phyloP scores from a whole-genome alignment of 92 coral and sea anemone species.

The Porites evermanni region DNA sequence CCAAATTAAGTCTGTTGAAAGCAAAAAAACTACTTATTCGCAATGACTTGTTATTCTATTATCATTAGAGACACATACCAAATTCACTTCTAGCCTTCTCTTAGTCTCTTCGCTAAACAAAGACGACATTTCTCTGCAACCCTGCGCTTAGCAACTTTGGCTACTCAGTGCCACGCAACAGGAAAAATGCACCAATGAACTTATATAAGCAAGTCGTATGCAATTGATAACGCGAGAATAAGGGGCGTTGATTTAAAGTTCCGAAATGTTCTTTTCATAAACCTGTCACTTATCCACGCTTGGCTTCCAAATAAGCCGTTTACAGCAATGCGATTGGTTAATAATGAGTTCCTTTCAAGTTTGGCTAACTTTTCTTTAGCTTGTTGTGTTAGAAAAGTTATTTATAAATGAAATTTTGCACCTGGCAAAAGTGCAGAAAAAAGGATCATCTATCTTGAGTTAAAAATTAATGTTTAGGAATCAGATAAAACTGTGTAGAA shows the following conservation, averaged over 20 bases:
- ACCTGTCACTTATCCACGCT: constrained; percentile 59
- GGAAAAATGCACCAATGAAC: neutral
- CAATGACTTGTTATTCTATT: neutral
- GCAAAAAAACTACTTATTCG: constrained; percentile 17
- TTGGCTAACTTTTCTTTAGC: neutral
- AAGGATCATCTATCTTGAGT: neutral
- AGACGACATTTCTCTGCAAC: constrained; percentile 15
- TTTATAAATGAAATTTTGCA: neutral
- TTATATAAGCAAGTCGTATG: neutral
- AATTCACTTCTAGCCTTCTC: constrained; percentile 27
- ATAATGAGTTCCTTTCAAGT: neutral
- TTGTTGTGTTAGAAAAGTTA: neutral
- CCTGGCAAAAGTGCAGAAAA: neutral
- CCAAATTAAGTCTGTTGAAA: neutral
- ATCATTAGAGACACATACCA: constrained; percentile 11
- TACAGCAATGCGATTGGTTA: constrained; percentile 27
- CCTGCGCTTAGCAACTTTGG: neutral
- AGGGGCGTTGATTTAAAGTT: constrained; percentile 43
- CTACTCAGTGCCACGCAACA: neutral
- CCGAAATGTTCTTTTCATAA: constrained; percentile 40
- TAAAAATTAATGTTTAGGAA: neutral
- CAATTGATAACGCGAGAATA: neutral
- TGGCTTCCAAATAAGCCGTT: constrained; percentile 20
- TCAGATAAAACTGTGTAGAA: neutral
- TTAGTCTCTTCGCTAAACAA: constrained; percentile 42